phyloP scores from a whole-genome alignment of 2,113 vertebrate genomes.

The Nanorana parkeri region DNA sequence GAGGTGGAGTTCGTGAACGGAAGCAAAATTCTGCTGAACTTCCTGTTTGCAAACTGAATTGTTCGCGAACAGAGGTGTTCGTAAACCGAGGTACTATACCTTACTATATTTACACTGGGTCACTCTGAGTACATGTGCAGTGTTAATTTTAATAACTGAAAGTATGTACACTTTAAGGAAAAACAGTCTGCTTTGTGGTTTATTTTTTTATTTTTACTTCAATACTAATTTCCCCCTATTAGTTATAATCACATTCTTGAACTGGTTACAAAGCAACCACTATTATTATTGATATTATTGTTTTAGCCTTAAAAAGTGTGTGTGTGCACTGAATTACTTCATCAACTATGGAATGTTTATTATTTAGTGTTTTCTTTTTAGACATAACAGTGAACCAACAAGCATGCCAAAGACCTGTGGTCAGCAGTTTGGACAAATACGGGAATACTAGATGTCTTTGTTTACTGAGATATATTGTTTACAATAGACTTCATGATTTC shows the following conservation, averaged over 20 bases:
- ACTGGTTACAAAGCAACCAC: neutral
- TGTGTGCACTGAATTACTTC: constrained; percentile 14
- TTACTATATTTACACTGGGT: too few species aligned
- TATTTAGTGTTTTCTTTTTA: constrained; percentile 14
- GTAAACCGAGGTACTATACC: too few species aligned
- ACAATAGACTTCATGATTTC: constrained; percentile 10
- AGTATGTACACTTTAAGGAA: neutral
- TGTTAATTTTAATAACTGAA: neutral
- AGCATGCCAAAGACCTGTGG: constrained; percentile 26
- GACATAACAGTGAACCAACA: constrained; percentile 13
- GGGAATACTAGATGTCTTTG: constrained; percentile 6
- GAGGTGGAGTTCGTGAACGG: too few species aligned
- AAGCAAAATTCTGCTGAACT: too few species aligned
- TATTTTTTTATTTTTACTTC: neutral
- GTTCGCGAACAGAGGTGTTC: too few species aligned
- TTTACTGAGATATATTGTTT: constrained; percentile 15
- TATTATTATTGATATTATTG: neutral
- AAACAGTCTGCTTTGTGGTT: neutral
- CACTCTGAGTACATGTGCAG: neutral
- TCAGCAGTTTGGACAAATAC: constrained; percentile 21
- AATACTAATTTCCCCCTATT: constrained; percentile 13
- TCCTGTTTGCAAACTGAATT: too few species aligned
- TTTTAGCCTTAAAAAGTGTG: constrained; percentile 10
- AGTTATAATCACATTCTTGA: neutral
- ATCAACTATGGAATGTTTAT: constrained; percentile 26